phyloP scores from a whole-genome alignment of 2,113 vertebrate species.

The Reinhardtius hippoglossoides region DNA sequence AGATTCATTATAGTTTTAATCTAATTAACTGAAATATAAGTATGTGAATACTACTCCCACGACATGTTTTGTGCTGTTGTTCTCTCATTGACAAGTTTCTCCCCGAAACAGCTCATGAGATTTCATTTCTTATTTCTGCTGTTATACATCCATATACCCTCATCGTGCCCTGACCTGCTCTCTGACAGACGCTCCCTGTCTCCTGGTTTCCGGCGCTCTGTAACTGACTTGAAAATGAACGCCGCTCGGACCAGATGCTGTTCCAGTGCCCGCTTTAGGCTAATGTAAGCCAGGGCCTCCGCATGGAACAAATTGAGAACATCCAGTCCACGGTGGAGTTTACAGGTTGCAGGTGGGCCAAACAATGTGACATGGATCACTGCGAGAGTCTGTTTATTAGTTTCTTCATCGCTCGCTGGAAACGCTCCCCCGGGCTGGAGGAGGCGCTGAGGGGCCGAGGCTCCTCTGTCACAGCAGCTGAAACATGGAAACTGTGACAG shows the following conservation, averaged over 20 bases:
- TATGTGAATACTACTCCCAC: no score
- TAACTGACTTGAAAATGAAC: conserved; percentile 42
- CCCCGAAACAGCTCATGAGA: no score
- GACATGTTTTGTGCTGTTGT: no score
- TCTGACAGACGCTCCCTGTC: conserved; percentile 11
- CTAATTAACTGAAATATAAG: no score
- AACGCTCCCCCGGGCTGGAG: conserved; percentile 5
- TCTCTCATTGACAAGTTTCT: no score
- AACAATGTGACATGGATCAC: conserved; percentile 67
- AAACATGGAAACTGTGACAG: conserved; percentile 63
- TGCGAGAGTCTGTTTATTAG: conserved; percentile 52
- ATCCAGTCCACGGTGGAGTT: conserved; percentile 47
- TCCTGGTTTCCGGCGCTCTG: conserved; percentile 30
- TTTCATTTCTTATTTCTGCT: no score
- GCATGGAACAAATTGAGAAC: conserved; percentile 56
- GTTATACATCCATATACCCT: no score
- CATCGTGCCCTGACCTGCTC: not conserved
- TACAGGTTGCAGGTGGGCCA: conserved; percentile 67
- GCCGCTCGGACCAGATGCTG: conserved; percentile 36
- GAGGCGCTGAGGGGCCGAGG: conserved; percentile 2
- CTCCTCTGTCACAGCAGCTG: conserved; percentile 23
- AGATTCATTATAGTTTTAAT: no score
- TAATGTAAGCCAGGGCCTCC: conserved; percentile 25
- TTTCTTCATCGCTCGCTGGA: conserved; percentile 44
- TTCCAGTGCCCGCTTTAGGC: conserved; percentile 70